A percentile compares a stretch with the other conserved stretches of the same genome.
These are phyloP conservation scores for Porites cylindrica DNA, from an alignment of 92 coral and sea anemone genomes.

Conservation along the genomic window DNA sequence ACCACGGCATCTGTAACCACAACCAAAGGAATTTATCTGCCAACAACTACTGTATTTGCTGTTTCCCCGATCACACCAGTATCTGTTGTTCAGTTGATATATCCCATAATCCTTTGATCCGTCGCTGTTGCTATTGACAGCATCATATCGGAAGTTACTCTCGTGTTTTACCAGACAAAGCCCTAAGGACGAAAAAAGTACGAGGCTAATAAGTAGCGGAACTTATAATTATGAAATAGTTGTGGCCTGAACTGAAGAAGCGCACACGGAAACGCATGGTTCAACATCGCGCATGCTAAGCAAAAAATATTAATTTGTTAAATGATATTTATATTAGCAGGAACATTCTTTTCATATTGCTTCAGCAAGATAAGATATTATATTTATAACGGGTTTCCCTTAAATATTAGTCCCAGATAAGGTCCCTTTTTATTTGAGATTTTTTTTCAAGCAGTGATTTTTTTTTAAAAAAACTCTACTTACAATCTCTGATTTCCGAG, in stretches of 20 bases:
- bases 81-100: slow-evolving; percentile 25
- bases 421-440: too few species aligned
- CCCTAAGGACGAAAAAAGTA: slow-evolving; percentile 23
- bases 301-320: too few species aligned
- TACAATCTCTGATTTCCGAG: slow-evolving; percentile 34
- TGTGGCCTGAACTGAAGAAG: too few species aligned
- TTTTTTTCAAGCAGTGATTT: too few species aligned
- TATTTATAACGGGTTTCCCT: too few species aligned
- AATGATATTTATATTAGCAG: too few species aligned
- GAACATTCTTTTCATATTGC: too few species aligned
- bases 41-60: slow-evolving; percentile 1
- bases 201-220: not conserved
- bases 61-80: slow-evolving; percentile 9
- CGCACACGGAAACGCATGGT: too few species aligned
- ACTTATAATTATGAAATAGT: too few species aligned
- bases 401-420: too few species aligned
- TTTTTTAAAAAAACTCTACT: not conserved
- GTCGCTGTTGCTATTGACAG: not conserved
- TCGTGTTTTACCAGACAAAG: slow-evolving; percentile 49
- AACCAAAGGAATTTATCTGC: slow-evolving; percentile 39
- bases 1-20: not conserved
- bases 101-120: slow-evolving; percentile 48
- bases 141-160: slow-evolving; percentile 30
- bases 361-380: too few species aligned
- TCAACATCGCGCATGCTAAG: too few species aligned